These are phyloP conservation scores for Eupithecia centaureata DNA, from an alignment of 2,888 invertebrate species.

Conservation along the genomic window DNA sequence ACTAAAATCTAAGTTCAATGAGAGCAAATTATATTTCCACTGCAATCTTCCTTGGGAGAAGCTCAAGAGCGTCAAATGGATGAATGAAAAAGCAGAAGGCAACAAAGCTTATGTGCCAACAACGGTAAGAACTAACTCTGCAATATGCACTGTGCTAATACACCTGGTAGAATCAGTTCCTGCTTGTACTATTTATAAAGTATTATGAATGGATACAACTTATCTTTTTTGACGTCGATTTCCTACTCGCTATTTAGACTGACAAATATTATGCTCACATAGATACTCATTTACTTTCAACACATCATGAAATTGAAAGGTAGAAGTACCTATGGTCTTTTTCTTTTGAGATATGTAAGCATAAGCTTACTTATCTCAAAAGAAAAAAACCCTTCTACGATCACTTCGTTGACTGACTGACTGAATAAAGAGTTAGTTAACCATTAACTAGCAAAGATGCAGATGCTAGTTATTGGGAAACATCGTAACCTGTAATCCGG, in stretches of 20 bases:
- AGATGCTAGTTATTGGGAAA: neutral
- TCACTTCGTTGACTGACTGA: no score
- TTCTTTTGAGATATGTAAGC: no score
- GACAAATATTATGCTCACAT: neutral
- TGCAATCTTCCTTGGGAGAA: slow-evolving; percentile 77
- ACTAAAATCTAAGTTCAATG: slow-evolving; percentile 81
- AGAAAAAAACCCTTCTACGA: no score
- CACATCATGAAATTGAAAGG: no score
- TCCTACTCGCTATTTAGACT: neutral
- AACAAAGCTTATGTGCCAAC: slow-evolving; percentile 94
- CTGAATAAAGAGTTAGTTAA: no score
- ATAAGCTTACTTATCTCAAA: no score
- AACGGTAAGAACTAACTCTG: slow-evolving; percentile 68
- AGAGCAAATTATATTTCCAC: slow-evolving; percentile 77
- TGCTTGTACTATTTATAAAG: slow-evolving; percentile 9
- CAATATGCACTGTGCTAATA: neutral
- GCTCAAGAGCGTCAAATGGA: slow-evolving; percentile 87
- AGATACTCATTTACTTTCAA: neutral
- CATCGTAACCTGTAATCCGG: no score
- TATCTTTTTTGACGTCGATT: neutral
- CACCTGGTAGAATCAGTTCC: slow-evolving; percentile 1
- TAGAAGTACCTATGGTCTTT: no score
- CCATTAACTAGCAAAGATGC: neutral
- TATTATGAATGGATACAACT: neutral
- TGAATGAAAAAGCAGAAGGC: slow-evolving; percentile 89